Percentiles rank a stretch among this genome's conserved stretches.
phyloP scores from a whole-genome alignment of 2,797 vertebrate genomes.

The Eleutherodactylus coqui region DNA sequence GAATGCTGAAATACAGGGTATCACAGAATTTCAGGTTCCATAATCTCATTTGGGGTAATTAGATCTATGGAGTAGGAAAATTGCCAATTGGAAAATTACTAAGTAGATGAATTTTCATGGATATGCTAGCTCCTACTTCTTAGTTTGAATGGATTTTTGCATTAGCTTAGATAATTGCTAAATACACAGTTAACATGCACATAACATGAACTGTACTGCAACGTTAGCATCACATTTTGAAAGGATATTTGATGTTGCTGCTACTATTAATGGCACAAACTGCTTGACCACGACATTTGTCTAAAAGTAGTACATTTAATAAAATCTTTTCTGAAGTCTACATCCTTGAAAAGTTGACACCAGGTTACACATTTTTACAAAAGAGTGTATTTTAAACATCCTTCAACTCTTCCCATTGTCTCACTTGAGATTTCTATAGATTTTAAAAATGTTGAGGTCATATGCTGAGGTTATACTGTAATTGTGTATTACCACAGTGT shows the following conservation, averaged over 20 bases:
- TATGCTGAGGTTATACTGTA: neutral
- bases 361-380: neutral
- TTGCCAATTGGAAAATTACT: too few species aligned
- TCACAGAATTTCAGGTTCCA: too few species aligned
- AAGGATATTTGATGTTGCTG: neutral
- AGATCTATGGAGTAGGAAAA: too few species aligned
- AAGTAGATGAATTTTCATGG: too few species aligned
- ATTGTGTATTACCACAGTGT: neutral
- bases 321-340: neutral
- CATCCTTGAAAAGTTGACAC: neutral
- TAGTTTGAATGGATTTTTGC: too few species aligned
- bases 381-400: slow-evolving; percentile 1
- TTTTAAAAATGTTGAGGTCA: neutral
- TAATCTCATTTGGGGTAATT: too few species aligned
- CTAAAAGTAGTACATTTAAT: neutral
- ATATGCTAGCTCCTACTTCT: too few species aligned
- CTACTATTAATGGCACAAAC: neutral
- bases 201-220: neutral
- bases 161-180: too few species aligned
- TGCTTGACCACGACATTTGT: neutral
- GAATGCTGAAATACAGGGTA: too few species aligned
- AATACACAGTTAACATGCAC: neutral
- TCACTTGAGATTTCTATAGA: neutral
- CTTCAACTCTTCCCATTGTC: neutral
- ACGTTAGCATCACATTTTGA: neutral